phyloP scores from a whole-genome alignment of 2,888 invertebrate genomes.

The Hydrotaea cyrtoneurina region DNA sequence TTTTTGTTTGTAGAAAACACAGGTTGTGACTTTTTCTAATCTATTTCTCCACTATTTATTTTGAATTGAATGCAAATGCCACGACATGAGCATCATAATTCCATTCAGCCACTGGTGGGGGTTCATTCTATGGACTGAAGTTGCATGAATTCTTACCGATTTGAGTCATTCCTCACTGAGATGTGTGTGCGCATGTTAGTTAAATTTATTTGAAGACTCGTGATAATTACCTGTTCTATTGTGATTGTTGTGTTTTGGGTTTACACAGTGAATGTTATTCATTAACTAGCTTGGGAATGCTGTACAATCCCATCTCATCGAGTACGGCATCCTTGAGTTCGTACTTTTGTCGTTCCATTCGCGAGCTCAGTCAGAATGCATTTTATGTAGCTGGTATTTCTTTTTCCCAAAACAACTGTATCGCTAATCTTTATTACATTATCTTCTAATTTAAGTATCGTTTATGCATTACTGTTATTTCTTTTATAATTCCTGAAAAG shows the following conservation, averaged over 20 bases:
- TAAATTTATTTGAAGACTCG: slow-evolving; percentile 20
- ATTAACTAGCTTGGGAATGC: slow-evolving; percentile 3
- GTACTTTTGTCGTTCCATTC: too few relatives aligned
- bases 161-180: slow-evolving; percentile 1
- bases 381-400: too few relatives aligned
- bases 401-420: too few relatives aligned
- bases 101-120: not conserved
- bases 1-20: slow-evolving; percentile 15
- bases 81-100: not conserved
- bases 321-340: too few relatives aligned
- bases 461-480: too few relatives aligned
- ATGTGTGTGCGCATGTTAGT: not conserved
- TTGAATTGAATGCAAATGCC: slow-evolving; percentile 57
- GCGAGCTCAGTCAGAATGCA: too few relatives aligned
- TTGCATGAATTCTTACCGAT: slow-evolving; percentile 35
- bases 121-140: slow-evolving; percentile 32
- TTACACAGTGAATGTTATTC: slow-evolving; percentile 12
- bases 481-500: too few relatives aligned
- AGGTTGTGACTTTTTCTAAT: slow-evolving; percentile 55
- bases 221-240: slow-evolving; percentile 55
- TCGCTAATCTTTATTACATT: too few relatives aligned
- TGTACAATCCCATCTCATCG: not conserved
- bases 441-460: too few relatives aligned
- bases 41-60: slow-evolving; percentile 39
- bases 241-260: not conserved